phyloP scores from a whole-genome alignment of 2,797 vertebrate genomes.

The Streptopelia turtur region DNA sequence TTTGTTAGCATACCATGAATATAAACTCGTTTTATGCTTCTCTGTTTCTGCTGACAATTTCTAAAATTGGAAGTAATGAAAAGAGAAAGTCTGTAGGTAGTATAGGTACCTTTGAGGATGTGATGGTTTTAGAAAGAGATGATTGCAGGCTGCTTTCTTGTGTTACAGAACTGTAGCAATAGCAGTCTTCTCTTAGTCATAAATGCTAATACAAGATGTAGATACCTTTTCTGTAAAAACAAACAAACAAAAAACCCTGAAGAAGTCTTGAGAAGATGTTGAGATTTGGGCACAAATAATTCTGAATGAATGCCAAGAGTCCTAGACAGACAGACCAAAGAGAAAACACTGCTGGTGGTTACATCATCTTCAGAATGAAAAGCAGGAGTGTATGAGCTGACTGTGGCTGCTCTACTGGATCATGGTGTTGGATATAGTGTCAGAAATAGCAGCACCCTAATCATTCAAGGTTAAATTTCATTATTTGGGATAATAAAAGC shows the following conservation, averaged over 20 bases:
- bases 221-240: not conserved
- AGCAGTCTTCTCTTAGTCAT: not conserved
- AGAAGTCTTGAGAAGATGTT: not conserved
- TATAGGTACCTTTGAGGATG: not conserved
- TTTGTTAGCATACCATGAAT: not conserved
- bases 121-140: not conserved
- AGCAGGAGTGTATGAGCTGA: not conserved
- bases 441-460: not conserved
- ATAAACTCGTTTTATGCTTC: not conserved
- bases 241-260: not conserved
- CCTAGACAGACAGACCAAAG: not conserved
- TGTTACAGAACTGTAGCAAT: not conserved
- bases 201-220: not conserved
- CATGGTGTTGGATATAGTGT: not conserved
- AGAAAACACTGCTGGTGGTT: not conserved
- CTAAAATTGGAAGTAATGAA: not conserved
- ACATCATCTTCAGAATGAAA: not conserved
- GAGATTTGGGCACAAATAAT: not conserved
- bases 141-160: not conserved
- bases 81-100: not conserved
- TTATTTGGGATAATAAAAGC: constrained; percentile 7
- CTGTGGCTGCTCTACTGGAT: not conserved
- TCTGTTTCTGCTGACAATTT: not conserved
- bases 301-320: not conserved
- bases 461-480: not conserved